phyloP scores from a whole-genome alignment of 2,888 invertebrate species.

The Drepanosiphum platanoidis region DNA sequence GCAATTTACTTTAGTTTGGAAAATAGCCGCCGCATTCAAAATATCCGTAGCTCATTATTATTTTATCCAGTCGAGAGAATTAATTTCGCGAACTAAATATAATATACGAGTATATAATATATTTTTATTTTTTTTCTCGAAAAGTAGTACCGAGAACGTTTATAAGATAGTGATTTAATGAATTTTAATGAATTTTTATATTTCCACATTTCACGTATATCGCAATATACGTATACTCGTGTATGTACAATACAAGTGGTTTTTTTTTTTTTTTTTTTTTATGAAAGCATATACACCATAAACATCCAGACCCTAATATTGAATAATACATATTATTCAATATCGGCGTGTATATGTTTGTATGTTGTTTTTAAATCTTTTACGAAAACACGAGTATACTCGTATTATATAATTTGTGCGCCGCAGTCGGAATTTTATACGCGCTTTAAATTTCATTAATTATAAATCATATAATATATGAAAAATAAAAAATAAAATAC shows the following conservation, averaged over 20 bases:
- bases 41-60: background rate
- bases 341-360: conserved; percentile 4
- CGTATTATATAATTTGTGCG: background rate
- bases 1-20: conserved; percentile 25
- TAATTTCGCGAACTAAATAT: background rate
- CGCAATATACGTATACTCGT: background rate
- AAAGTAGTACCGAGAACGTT: no score
- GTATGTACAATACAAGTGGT: no score
- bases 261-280: no score
- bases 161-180: background rate
- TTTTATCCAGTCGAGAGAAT: conserved; percentile 40
- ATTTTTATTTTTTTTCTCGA: no score
- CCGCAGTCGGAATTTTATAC: background rate
- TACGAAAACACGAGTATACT: no score
- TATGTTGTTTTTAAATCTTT: background rate
- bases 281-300: background rate
- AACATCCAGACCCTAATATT: conserved; percentile 3
- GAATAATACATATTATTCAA: conserved; percentile 5
- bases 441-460: background rate
- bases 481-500: no score
- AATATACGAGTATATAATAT: background rate
- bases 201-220: background rate
- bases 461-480: no score
- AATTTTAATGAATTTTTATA: background rate
- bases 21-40: background rate